phyloP scores from a whole-genome alignment of 2,113 vertebrate species.

The Canis aureus region DNA sequence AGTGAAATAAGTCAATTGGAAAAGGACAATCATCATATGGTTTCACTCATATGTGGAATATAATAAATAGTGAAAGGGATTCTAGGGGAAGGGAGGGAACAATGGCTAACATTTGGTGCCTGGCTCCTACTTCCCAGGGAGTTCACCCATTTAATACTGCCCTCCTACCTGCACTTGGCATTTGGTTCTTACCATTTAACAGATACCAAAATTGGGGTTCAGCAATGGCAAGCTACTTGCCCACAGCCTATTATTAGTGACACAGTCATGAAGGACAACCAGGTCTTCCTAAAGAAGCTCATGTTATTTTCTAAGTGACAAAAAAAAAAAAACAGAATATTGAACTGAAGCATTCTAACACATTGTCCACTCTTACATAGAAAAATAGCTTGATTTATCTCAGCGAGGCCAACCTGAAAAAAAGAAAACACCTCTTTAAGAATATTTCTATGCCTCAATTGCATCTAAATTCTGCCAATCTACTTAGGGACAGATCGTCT shows the following conservation, averaged over 20 bases:
- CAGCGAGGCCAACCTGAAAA: neutral
- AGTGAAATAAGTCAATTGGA: no score
- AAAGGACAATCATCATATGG: no score
- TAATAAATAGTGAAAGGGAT: no score
- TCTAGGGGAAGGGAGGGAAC: neutral
- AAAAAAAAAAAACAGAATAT: constrained; percentile 14
- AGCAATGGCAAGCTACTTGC: neutral
- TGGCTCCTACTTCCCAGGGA: neutral
- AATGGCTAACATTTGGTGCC: neutral
- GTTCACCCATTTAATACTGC: neutral
- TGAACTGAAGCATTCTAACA: neutral
- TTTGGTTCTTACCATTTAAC: neutral
- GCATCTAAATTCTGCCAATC: neutral
- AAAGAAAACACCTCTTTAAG: neutral
- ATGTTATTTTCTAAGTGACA: neutral
- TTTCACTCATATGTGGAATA: no score
- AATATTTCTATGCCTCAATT: neutral
- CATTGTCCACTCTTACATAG: neutral
- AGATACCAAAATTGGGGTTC: neutral
- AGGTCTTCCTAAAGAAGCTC: neutral
- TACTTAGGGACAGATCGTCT: neutral
- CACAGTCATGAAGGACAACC: neutral
- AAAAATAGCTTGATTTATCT: neutral
- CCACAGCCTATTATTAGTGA: neutral
- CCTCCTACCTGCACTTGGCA: neutral